phyloP scores from a whole-genome alignment of 2,113 vertebrate genomes.

The Pseudopipra pipra region DNA sequence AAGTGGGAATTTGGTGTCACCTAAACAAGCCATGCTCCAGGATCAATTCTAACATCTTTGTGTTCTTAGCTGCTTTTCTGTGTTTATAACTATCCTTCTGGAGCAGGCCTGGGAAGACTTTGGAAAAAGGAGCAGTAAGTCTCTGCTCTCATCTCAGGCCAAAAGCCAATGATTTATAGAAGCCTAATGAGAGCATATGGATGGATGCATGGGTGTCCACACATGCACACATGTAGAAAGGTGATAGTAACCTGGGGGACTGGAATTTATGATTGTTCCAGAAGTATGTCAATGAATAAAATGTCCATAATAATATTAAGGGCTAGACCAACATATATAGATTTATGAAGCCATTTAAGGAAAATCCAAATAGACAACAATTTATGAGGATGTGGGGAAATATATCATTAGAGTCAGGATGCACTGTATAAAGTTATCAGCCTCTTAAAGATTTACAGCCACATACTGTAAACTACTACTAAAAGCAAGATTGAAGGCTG shows the following conservation, averaged over 20 bases:
- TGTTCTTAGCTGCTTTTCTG: not conserved
- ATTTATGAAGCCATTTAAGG: conserved; percentile 54
- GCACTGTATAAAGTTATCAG: conserved; percentile 24
- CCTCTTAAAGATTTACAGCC: conserved; percentile 44
- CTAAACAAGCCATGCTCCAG: not conserved
- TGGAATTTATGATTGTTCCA: not conserved
- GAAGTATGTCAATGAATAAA: conserved; percentile 24
- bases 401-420: conserved; percentile 35
- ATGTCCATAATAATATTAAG: conserved; percentile 16
- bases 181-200: not conserved
- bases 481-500: conserved; percentile 38
- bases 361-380: conserved; percentile 36
- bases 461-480: not conserved
- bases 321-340: conserved; percentile 18
- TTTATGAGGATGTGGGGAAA: conserved; percentile 51
- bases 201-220: accelerated
- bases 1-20: not conserved
- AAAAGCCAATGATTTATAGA: not conserved
- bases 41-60: not conserved
- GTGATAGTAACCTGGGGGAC: not conserved
- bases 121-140: not conserved
- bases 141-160: not conserved
- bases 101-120: not conserved
- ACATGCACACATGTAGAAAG: not conserved
- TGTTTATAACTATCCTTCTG: not conserved